Base-by-base conservation (phyloP, 1,140 invertebrate species). In the Harpegnathos saltator region DNA sequence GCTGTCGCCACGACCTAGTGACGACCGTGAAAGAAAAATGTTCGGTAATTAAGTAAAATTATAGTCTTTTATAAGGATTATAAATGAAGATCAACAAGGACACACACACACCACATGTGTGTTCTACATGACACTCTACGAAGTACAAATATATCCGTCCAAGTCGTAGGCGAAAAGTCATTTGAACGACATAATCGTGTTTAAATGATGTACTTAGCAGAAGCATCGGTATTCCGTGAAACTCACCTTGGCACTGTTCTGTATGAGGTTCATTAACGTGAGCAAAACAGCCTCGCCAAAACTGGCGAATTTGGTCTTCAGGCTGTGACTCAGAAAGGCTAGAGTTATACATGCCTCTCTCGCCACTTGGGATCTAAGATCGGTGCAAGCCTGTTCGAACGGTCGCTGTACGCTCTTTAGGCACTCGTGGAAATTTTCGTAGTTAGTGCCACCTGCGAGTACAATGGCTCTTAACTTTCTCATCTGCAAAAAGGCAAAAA, bases 291-390 rank as follows among this genome's bases (percentile, higher is more conserved):
- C 95, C 91, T 98, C 97, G 24, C 97, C 97, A 93, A 98, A 97
- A 92, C 96, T 96, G 84, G 99, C 98, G 89, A 98, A 95, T 92
- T 97, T 98, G 85, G 96, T 97, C 71, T 96, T 96, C 59, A 99
- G 90, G 52, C 96, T 96, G 93, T 98, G 97, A 63, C 98, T 97
- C 93, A 99, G 95, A 95, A 97, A 99, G 29, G 98, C 98, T 80
- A 99, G 96, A 1, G 98, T 98, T 63, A 99, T 98, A 92, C 98
- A 99, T 0, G 97, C 98, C 94, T 99, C 99, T 81, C 99, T 95
- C 0, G 98, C 98, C 73, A 99, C 98, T 95, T 99, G 96, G 84
- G 97, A 98, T 90, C 99, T 95, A 2, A 99, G 95, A 95, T 99
- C 99, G 94, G 98, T 98, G 81, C 98, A 96, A 69, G 97, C 97